phyloP scores from a whole-genome alignment of 2,113 vertebrate genomes.

The Hypocryptadius cinnamomeus region DNA sequence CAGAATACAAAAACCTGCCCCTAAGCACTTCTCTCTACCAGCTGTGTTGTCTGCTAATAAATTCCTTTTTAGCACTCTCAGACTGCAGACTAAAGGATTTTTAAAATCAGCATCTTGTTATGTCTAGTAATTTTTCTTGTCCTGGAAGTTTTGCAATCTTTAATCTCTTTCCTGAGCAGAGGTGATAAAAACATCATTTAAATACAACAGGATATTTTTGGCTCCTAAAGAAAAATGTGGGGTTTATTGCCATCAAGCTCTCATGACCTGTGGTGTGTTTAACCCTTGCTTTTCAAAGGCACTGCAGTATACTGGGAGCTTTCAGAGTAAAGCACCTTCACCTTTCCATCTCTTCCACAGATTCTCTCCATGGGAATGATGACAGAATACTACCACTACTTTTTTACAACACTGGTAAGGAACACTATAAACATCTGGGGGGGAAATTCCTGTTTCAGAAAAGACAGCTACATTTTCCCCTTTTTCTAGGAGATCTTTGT shows the following conservation, averaged over 20 bases:
- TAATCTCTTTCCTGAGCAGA: not conserved
- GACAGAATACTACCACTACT: constrained; percentile 99
- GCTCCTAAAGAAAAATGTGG: not conserved
- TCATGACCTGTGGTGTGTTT: not conserved
- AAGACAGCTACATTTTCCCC: not conserved
- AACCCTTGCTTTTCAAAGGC: not conserved
- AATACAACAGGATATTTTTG: not conserved
- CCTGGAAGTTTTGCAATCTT: not conserved
- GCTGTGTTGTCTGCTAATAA: not conserved
- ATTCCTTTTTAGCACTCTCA: not conserved
- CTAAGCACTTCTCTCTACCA: not conserved
- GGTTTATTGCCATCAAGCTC: not conserved
- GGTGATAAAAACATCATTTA: not conserved
- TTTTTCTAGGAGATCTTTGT: not conserved
- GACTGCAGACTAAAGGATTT: not conserved
- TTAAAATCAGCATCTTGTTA: not conserved
- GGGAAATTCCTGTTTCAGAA: not conserved
- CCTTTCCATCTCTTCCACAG: constrained; percentile 63
- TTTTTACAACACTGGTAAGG: constrained; percentile 97
- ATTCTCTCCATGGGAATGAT: constrained; percentile 99
- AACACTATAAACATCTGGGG: not conserved
- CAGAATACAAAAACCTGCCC: not conserved
- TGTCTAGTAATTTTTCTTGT: not conserved
- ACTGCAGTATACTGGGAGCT: not conserved
- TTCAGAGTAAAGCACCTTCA: not conserved